phyloP scores from a whole-genome alignment of 23 tunicate genomes.

The Phallusia fumigata region DNA sequence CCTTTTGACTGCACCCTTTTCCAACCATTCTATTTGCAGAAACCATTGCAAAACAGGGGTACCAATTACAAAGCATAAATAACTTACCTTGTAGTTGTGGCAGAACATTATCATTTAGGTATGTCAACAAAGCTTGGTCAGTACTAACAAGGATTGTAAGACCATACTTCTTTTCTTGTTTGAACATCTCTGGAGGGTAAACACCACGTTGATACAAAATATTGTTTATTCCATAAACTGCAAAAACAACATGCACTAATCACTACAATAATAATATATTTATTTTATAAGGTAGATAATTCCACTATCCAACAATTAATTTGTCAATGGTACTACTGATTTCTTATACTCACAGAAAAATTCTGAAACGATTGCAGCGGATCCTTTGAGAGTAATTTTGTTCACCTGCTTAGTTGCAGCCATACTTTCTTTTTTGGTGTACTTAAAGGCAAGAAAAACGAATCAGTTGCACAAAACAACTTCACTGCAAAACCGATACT shows the following conservation, averaged over 20 bases:
- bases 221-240: conserved; percentile 93
- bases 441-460: no score
- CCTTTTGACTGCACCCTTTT: conserved; percentile 66
- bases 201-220: conserved; percentile 92
- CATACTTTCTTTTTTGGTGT: conserved; percentile 22
- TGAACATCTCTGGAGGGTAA: conserved; percentile 92
- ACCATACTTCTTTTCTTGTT: conserved; percentile 90
- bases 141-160: conserved; percentile 76
- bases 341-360: conserved; percentile 76
- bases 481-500: no score
- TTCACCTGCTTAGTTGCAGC: conserved; percentile 68
- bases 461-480: no score
- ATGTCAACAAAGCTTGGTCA: conserved; percentile 53
- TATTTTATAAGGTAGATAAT: not conserved
- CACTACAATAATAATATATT: not conserved
- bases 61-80: not conserved
- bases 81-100: conserved; percentile 75
- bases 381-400: conserved; percentile 88
- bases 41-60: not conserved
- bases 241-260: not conserved
- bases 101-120: conserved; percentile 64
- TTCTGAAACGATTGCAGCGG: conserved; percentile 95
- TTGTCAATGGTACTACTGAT: no score
- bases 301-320: no score
- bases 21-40: conserved; percentile 69